Evolutionary conservation across 1,140 invertebrate species (phyloP), one percentile per base, ranked within the genome.

Genomic region (Euura saliciscinereae): DNA sequence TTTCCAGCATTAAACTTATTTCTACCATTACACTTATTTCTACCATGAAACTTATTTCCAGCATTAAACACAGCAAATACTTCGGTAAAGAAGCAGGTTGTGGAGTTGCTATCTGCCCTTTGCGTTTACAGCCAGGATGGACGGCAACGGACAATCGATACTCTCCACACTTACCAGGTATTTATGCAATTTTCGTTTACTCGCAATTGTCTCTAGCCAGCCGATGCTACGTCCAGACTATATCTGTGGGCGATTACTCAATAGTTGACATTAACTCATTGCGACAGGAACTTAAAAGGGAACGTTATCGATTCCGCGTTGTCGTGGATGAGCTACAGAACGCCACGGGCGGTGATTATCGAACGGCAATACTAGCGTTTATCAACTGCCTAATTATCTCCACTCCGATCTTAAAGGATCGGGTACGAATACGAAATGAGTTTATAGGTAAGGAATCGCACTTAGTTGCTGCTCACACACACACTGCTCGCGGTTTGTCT

Each of bases 361-460:
- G 95, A 89, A 96, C 95, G 4, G 94, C 96, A 8, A 86, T 99
- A 66, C 89, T 98, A 78, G 96, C 96, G 64, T 98, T 98, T 87
- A 94, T 98, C 87, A 99, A 99, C 90, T 98, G 96, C 85, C 91
- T 98, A 81, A 95, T 99, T 81, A 96, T 98, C 79, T 96, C 95
- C n/a, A 95, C 95, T 7, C 92, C 94, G 11, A 90, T 93, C 13
- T 89, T 97, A 66, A 93, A 95, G 73, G 96, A 98, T 78, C 90
- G 97, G 75, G 93, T 96, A 71, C 89, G 94, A 74, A 92, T 98
- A 74, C 90, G 97, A 77, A 98, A 97, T 83, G 97, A 98, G 87
- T 98, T 98, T 84, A 95, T 98, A 80, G 97, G 96, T 98, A 85
- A 91, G 89, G 79, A 28, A 1, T 0, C 28, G 28, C 28, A 28